Conservation (phyloP, 2,797 vertebrate species). For the Crypturellus tataupa region DNA sequence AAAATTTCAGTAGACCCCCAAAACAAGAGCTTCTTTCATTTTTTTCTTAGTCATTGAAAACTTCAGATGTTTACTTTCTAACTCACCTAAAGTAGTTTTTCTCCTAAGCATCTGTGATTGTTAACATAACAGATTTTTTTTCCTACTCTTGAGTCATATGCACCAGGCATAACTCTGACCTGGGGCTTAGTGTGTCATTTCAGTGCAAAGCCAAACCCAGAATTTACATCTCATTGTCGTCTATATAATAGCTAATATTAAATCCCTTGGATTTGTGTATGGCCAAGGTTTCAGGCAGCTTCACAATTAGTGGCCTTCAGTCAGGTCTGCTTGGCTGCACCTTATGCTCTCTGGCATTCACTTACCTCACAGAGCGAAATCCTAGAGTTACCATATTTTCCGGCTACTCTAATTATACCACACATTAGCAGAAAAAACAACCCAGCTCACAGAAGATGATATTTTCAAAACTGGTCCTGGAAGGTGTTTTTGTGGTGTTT, state of each 20-base stretch:
- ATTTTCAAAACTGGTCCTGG: not conserved
- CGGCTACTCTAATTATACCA: not conserved
- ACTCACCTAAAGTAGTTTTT: constrained; percentile 25
- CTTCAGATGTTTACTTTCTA: constrained; percentile 19
- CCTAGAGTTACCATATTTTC: not conserved
- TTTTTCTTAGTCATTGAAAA: constrained; percentile 47
- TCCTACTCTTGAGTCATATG: not conserved
- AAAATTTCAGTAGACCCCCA: constrained; percentile 3
- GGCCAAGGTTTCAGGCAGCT: not conserved
- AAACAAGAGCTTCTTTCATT: constrained; percentile 1
- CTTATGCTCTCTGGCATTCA: rapidly evolving
- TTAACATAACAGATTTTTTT: not conserved
- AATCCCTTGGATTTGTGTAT: not conserved
- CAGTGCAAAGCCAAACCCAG: not conserved
- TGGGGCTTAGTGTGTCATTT: not conserved
- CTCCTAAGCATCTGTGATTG: not conserved
- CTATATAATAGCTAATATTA: not conserved
- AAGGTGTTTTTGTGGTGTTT: not conserved
- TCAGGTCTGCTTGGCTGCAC: not conserved
- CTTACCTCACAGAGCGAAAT: rapidly evolving
- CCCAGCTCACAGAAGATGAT: not conserved
- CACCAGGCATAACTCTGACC: not conserved
- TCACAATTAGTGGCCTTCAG: not conserved
- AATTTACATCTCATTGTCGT: not conserved
- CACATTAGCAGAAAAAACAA: not conserved